Evolutionary conservation across 2,888 invertebrate species (phyloP), one percentile per base, ranked within the genome.

Genomic region (Hypsopygia costalis): DNA sequence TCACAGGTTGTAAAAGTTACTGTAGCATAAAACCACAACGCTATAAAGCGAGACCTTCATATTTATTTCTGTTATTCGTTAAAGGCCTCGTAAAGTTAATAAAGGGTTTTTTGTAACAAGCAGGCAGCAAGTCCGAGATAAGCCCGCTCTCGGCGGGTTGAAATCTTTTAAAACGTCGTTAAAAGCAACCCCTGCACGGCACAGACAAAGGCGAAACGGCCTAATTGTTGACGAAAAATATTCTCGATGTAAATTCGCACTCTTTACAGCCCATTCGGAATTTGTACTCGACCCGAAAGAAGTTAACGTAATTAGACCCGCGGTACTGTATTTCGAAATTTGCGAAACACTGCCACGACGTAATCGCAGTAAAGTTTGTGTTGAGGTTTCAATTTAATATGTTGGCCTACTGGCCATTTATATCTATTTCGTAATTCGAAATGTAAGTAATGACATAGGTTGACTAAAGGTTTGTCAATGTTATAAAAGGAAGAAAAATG

Each of bases 161-260:
- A 70, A 83, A 87, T 88, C 86, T 87, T 85, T 88, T 86, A 88
- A 87, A 86, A 86, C 79, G 76, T 86, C 85, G 83, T 87, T 87
- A 87, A 87, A 87, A 68, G 74, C 76, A 74, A 80, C 82, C 83
- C 81, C 74, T 62, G 72, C 68, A 62, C 65, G 59, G 58, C 58
- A 62, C 77, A 83, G 82, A 85, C 86, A 83, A 86, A 81, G 73
- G 77, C 77, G 70, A 71, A 70, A 73, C 75, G 64, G 72, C 70
- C 81, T 85, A 87, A 86, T 87, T 86, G 83, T 82, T 87, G 82
- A 81, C 80, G 85, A 82, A 83, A 83, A 83, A 86, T 83, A 85
- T 83, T 80, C 79, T 74, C 79, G 76, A 86, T 87, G 86, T 83
- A 86, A 88, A 88, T 88, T 85, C 80, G 57, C 75, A 77, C 81